phyloP scores from a whole-genome alignment of 1,140 invertebrate species.

The Trachymyrmex septentrionalis region DNA sequence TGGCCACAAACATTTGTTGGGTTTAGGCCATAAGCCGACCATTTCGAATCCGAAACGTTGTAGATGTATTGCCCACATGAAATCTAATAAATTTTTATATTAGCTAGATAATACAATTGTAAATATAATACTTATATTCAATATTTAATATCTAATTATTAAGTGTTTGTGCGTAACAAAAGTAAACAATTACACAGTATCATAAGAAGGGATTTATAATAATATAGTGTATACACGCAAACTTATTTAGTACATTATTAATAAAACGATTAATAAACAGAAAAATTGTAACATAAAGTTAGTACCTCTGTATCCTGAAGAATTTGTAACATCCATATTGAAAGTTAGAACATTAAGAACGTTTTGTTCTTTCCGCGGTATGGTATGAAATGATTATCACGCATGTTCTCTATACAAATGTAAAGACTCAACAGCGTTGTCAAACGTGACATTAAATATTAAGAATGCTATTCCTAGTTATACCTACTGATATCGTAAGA shows the following conservation, averaged over 20 bases:
- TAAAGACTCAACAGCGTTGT: background rate
- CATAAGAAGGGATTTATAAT: no score
- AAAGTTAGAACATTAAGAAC: background rate
- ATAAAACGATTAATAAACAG: no score
- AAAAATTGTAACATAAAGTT: no score
- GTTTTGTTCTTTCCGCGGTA: background rate
- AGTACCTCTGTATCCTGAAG: background rate
- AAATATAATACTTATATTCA: no score
- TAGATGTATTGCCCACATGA: slow-evolving; percentile 50
- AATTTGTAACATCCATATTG: background rate
- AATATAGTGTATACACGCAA: no score
- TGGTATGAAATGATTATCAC: background rate
- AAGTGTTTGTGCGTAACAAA: no score
- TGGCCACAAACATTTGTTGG: background rate
- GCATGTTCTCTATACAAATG: background rate
- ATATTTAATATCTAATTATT: no score
- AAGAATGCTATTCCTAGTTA: no score
- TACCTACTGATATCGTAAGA: no score
- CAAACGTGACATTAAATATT: background rate
- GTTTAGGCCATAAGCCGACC: background rate
- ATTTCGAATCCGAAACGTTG: slow-evolving; percentile 25
- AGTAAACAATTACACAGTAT: no score
- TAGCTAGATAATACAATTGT: no score
- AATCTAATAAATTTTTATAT: slow-evolving; percentile 39
- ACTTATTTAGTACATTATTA: no score